Evolutionary conservation across 2,113 vertebrate genomes (phyloP).

Genomic region (Rousettus leschenaultii): DNA sequence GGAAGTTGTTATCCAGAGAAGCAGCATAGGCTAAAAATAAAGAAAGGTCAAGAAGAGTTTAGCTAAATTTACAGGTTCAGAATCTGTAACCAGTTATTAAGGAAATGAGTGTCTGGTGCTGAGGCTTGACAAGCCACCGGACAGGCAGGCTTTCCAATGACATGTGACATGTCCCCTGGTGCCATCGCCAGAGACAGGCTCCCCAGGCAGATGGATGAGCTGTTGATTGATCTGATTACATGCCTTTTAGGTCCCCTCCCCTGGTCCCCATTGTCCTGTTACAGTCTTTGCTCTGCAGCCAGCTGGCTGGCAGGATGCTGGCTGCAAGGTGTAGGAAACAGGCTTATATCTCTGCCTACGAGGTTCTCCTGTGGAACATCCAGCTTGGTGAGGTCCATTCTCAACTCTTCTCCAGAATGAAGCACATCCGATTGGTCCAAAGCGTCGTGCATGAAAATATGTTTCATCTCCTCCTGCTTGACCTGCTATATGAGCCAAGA

Average conservation of each 20-base stretch:
- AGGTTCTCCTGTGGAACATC: background rate
- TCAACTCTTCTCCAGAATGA: background rate
- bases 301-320: background rate
- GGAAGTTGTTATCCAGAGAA: constrained; percentile 29
- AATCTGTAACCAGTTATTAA: constrained; percentile 69
- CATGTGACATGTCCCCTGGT: constrained; percentile 35
- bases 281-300: background rate
- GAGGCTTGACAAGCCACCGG: constrained; percentile 33
- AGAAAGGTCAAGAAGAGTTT: constrained; percentile 66
- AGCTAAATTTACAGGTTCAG: constrained; percentile 69
- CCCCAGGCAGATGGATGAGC: background rate
- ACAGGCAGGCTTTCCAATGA: constrained; percentile 44
- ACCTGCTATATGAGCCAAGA: background rate
- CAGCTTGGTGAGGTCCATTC: background rate
- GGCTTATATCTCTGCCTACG: background rate
- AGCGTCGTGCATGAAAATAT: background rate
- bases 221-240: constrained; percentile 46
- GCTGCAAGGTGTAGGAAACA: background rate
- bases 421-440: background rate
- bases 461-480: background rate
- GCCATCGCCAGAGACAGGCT: constrained; percentile 51
- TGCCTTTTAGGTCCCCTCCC: background rate
- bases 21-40: constrained; percentile 64
- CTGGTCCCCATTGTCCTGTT: background rate
- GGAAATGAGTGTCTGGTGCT: constrained; percentile 70